phyloP scores from a whole-genome alignment of 2,797 vertebrate genomes.

The Sylvilagus floridanus region DNA sequence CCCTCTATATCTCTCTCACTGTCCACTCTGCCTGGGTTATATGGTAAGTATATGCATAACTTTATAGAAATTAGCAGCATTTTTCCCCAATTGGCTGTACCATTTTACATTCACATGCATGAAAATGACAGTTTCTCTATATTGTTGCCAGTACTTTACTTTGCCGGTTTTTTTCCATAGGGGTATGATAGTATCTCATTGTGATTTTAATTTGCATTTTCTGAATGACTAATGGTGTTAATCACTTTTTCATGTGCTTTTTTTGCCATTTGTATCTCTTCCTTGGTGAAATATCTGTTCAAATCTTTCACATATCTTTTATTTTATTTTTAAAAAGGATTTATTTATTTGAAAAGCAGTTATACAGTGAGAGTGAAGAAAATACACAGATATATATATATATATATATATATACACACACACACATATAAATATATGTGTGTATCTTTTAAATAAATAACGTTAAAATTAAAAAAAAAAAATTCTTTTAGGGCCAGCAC shows the following conservation, averaged over 20 bases:
- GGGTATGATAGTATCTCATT: background rate
- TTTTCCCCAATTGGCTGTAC: background rate
- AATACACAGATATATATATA: background rate
- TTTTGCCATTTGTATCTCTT: background rate
- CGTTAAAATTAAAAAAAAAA: no score
- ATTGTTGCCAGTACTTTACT: background rate
- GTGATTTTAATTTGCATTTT: constrained; percentile 14
- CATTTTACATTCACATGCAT: background rate
- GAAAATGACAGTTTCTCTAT: background rate
- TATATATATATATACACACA: background rate
- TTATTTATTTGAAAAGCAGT: no score
- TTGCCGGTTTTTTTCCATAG: background rate
- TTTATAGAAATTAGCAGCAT: constrained; percentile 9
- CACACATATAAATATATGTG: background rate
- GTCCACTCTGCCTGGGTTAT: no score
- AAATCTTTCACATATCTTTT: constrained; percentile 33
- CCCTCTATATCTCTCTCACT: no score
- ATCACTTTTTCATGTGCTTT: constrained; percentile 6
- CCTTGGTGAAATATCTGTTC: constrained; percentile 19
- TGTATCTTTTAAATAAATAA: no score
- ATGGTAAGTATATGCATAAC: background rate
- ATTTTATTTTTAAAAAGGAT: background rate
- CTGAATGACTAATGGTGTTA: background rate
- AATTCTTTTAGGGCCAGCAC: no score
- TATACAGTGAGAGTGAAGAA: no score